Base-by-base conservation (phyloP, 2,113 vertebrate genomes). In the Acrocephalus arundinaceus region DNA sequence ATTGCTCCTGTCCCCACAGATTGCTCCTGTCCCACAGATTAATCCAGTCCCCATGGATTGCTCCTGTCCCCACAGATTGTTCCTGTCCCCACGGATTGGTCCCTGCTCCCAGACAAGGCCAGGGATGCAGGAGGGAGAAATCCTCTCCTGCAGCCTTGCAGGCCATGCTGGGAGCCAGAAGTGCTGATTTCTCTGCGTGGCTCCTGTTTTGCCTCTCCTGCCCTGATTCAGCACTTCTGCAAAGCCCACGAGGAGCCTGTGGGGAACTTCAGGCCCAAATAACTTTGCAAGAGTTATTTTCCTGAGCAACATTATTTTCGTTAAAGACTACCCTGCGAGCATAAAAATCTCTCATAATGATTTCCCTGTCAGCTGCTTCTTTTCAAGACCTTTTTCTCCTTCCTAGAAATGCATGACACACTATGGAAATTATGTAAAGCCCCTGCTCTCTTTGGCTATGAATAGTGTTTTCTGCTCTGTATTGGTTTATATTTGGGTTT, bases 401-500 rank as follows among this genome's bases (percentile, higher is more conserved):
- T 96, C 90, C 92, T 95, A 74, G 92, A 96, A 96, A 77, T 74
- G 90, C 52, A 6, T 67, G 82, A 63, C 93, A 94, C 63, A 9
- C 90, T 28, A 48, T 1, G 57, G 90, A 88, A 95, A 94, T 95
- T 94, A 96, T 93, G 94, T 85, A 96, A 96, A 94, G 87, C 92
- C 93, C 85, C 82, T 80, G 92, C 85, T 84, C 72, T 90, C 82
- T 6, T 6, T 61, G 85, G 21, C 94, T 95, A 71, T 90, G 95
- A 95, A 93, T 95, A 92, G 90, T 77, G 90, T 89, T 67, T 95
- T 90, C 85, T 91, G 27, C 85, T 90, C 85, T 79, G 24, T 62
- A 78, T 88, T 75, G 82, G 85, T 95, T 97, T 96, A 92, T 94
- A 95, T 94, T 96, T 96, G 90, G 94, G 67, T 11, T 91, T 90